Conservation (phyloP, 92 coral and sea anemone genomes). For the Epizoanthus ramosus region DNA sequence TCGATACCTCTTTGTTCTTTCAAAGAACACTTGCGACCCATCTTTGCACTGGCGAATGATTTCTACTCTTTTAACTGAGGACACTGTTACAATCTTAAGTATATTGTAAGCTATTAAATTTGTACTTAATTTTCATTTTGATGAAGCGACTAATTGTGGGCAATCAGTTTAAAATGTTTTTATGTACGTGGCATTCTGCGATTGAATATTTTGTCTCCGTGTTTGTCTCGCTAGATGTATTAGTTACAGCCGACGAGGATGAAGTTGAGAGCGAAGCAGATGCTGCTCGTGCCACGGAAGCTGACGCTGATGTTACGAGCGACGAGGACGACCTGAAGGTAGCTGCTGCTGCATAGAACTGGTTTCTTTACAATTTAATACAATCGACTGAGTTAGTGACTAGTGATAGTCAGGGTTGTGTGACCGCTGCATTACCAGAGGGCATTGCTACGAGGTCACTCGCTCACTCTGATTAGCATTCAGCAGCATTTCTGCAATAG, state of each 20-base stretch:
- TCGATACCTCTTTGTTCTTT: constrained; percentile 56
- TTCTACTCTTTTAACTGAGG: constrained; percentile 66
- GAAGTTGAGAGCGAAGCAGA: constrained; percentile 85
- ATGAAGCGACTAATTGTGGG: constrained; percentile 12
- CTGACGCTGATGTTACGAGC: constrained; percentile 61
- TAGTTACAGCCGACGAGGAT: constrained; percentile 83
- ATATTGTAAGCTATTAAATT: neutral
- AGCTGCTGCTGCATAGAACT: neutral
- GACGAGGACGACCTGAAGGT: constrained; percentile 65
- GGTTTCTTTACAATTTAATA: neutral
- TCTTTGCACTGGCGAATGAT: constrained; percentile 67
- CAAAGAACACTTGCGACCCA: constrained; percentile 51
- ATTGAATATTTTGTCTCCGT: constrained; percentile 54
- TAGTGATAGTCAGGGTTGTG: no score
- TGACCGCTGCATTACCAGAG: no score
- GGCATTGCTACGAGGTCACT: no score
- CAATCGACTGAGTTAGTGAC: neutral
- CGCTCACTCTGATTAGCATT: no score
- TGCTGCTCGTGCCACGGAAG: constrained; percentile 63
- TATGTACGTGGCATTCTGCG: constrained; percentile 82
- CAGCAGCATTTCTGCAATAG: no score
- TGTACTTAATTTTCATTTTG: neutral
- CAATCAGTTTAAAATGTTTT: constrained; percentile 27
- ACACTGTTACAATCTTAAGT: neutral
- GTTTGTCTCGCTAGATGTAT: constrained; percentile 45